phyloP scores from a whole-genome alignment of 2,113 vertebrate species.

The Andinoacara biseriatus region DNA sequence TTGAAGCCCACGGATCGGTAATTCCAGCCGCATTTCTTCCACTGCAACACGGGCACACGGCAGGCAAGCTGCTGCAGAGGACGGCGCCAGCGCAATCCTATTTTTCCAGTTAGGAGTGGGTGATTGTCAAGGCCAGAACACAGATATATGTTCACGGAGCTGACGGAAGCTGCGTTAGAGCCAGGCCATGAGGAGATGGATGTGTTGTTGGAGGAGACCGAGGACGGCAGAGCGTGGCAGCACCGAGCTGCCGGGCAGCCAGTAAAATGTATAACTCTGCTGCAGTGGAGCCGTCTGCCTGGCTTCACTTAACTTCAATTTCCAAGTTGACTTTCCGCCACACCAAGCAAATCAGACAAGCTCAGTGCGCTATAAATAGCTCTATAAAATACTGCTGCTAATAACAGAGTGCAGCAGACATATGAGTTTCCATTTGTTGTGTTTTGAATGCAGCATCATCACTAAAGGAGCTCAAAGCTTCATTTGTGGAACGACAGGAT shows the following conservation, averaged over 20 bases:
- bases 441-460: conserved; percentile 11
- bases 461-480: conserved; percentile 5
- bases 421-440: conserved; percentile 25
- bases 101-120: conserved; percentile 57
- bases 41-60: conserved; percentile 41
- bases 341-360: conserved; percentile 70
- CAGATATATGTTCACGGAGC: conserved; percentile 7
- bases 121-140: conserved; percentile 25
- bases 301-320: conserved; percentile 56
- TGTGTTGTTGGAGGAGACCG: not conserved
- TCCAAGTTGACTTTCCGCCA: conserved; percentile 65
- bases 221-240: conserved; percentile 4
- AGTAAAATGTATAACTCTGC: conserved; percentile 29
- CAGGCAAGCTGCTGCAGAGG: conserved; percentile 49
- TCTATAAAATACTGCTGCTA: conserved; percentile 53
- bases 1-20: conserved; percentile 53
- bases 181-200: conserved; percentile 10
- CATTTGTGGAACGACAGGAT: not conserved
- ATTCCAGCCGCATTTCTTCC: conserved; percentile 73
- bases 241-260: not conserved
- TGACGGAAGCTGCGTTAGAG: conserved; percentile 12
- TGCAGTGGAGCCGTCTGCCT: conserved; percentile 48
- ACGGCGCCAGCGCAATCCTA: conserved; percentile 60
- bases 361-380: conserved; percentile 70
- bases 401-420: conserved; percentile 52